Evolutionary conservation across 2,113 vertebrate species (phyloP), one percentile per base, ranked within the genome.

Genomic region (Gobius niger): DNA sequence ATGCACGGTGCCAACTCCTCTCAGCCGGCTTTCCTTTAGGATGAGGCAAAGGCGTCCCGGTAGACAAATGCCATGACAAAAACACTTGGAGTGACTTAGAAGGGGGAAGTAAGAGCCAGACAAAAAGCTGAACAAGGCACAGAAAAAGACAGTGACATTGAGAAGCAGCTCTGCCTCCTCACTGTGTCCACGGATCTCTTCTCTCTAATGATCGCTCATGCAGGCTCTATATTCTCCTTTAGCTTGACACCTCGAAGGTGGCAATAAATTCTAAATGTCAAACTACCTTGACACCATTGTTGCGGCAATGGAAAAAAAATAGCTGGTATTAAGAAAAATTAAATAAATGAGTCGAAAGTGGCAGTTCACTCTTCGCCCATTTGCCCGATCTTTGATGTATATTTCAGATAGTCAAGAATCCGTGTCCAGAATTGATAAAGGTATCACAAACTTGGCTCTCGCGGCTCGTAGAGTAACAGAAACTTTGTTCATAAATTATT

Each of bases 401-500:
- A 88, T 88, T 90, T 88, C 72, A 87, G 74, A 84, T 65, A 60
- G 69, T 77, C 75, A 40, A 19, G 72, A 72, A 76, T 68, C 62
- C 34, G 68, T 87, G 78, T 86, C 75, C 80, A 75, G 85, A 86
- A 87, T 87, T 80, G 77, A 85, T 85, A 82, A 83, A 81, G 75
- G 61, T 51, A 81, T 82, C 76, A 78, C 84, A 87, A 82, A 83
- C 75, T 88, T 87, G 75, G 73, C 79, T 83, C 83, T 69, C 75
- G 59, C 65, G 78, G 76, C 87, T 90, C 78, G 78, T 88, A 87
- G 86, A 86, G 56, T 72, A 72, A 67, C 50, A 65, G 76, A 75
- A 86, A 86, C 78, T 80, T 76, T 75, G 80, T 86, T 83, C 76
- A 90, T 88, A 82, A 89, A 87, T 91, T 75, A 89, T 87, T 87